phyloP scores from a whole-genome alignment of 2,888 invertebrate species.

The Coenonympha arcania region DNA sequence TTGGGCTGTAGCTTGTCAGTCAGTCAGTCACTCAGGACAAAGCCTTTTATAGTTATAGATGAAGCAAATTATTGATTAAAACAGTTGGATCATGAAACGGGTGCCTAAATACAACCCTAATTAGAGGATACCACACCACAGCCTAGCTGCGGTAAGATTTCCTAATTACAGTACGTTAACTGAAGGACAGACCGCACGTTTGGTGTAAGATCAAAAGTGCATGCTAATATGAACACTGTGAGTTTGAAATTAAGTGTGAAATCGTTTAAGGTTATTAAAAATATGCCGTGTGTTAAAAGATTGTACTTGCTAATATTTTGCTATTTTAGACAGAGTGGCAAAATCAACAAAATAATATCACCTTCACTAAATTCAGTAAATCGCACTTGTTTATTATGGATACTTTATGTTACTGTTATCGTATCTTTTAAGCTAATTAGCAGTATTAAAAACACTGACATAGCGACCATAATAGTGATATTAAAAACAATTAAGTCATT shows the following conservation, averaged over 20 bases:
- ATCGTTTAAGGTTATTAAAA: not conserved
- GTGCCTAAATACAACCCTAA: slow-evolving; percentile 30
- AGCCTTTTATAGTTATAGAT: too few species aligned
- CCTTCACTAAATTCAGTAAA: too few species aligned
- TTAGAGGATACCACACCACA: slow-evolving; percentile 30
- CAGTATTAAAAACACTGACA: too few species aligned
- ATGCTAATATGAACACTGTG: not conserved
- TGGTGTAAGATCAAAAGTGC: slow-evolving; percentile 2
- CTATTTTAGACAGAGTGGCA: not conserved
- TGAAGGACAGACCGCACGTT: slow-evolving; percentile 17
- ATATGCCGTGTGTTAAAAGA: not conserved
- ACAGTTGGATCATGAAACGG: slow-evolving; percentile 28
- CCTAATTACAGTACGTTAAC: slow-evolving; percentile 32
- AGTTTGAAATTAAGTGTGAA: not conserved
- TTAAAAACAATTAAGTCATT: slow-evolving; percentile 13
- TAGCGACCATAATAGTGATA: too few species aligned
- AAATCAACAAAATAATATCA: too few species aligned
- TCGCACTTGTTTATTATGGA: not conserved
- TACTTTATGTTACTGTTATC: too few species aligned
- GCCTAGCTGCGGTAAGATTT: slow-evolving; percentile 31
- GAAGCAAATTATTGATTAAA: slow-evolving; percentile 34
- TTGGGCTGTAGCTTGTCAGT: too few species aligned
- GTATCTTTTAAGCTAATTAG: too few species aligned
- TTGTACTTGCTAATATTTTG: not conserved
- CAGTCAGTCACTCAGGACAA: too few species aligned